These are phyloP conservation scores for Dunckerocampus dactyliophorus DNA, from an alignment of 2,113 vertebrate genomes.

Conservation along the genomic window DNA sequence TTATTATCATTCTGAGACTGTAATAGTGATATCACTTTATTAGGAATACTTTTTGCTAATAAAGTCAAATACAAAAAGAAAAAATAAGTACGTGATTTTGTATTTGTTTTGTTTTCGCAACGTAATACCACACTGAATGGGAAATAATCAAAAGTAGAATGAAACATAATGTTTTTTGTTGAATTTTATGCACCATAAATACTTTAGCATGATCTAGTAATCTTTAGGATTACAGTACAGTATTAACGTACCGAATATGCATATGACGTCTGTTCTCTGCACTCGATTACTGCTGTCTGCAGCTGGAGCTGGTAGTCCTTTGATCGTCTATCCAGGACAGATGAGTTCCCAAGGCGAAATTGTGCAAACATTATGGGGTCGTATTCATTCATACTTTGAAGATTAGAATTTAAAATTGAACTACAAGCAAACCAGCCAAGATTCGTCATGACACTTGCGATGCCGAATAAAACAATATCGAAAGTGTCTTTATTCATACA, in stretches of 20 bases:
- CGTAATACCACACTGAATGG: too few species aligned
- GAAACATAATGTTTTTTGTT: too few species aligned
- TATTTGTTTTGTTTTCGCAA: too few species aligned
- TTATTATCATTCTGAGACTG: neutral
- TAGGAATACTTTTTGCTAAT: neutral
- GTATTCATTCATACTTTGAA: neutral
- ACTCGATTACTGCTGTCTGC: constrained; percentile 57
- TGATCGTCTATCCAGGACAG: constrained; percentile 23
- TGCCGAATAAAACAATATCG: neutral
- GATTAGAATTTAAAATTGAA: neutral
- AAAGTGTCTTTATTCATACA: too few species aligned
- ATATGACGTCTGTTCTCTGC: constrained; percentile 11
- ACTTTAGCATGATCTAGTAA: too few species aligned
- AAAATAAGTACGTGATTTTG: too few species aligned
- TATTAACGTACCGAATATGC: too few species aligned
- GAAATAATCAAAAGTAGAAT: too few species aligned
- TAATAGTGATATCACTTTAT: neutral
- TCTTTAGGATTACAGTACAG: too few species aligned
- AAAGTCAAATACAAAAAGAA: too few species aligned
- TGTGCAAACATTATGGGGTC: neutral
- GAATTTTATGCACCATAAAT: too few species aligned
- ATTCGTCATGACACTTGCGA: neutral
- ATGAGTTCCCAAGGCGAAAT: constrained; percentile 14
- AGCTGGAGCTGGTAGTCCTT: constrained; percentile 47
- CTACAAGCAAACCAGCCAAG: neutral